Evolutionary conservation across 1,140 invertebrate genomes (phyloP).

Genomic region (Anagrus nilaparvatae): DNA sequence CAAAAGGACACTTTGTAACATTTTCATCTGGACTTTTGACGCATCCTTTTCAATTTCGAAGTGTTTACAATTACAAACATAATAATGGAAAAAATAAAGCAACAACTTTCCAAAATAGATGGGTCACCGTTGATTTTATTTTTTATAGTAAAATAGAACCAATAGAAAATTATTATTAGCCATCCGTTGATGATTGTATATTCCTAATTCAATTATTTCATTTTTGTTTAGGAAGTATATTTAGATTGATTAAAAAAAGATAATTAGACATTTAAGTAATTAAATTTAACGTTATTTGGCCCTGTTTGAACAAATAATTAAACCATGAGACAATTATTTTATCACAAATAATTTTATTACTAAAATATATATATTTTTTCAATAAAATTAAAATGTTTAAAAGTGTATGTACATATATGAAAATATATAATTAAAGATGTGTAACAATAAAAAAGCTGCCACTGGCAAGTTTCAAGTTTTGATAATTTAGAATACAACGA

Average conservation of each 20-base stretch:
- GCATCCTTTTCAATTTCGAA: constrained; percentile 46
- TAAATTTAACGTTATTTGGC: neutral
- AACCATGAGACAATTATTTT: neutral
- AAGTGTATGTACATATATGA: constrained; percentile 1
- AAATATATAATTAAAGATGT: neutral
- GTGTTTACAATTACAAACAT: constrained; percentile 45
- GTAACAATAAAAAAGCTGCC: constrained; percentile 7
- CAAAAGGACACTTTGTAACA: constrained; percentile 22
- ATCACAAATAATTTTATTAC: constrained; percentile 9
- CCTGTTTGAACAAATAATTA: constrained; percentile 7
- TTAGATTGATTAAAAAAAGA: constrained; percentile 39
- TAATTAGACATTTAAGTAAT: too few relatives aligned
- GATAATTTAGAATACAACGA: constrained; percentile 14
- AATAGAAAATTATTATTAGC: constrained; percentile 51
- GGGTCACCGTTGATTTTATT: constrained; percentile 75
- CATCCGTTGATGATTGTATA: constrained; percentile 50
- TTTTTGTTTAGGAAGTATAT: constrained; percentile 55
- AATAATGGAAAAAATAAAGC: constrained; percentile 41
- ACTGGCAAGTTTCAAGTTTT: constrained; percentile 5
- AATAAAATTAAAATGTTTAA: constrained; percentile 10
- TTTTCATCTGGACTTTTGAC: constrained; percentile 43
- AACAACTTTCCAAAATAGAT: constrained; percentile 63
- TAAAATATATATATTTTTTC: constrained; percentile 13
- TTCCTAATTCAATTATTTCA: constrained; percentile 67
- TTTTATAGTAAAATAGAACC: constrained; percentile 56